These are phyloP conservation scores for Nanorana parkeri DNA, from an alignment of 2,113 vertebrate genomes.

Conservation along the genomic window DNA sequence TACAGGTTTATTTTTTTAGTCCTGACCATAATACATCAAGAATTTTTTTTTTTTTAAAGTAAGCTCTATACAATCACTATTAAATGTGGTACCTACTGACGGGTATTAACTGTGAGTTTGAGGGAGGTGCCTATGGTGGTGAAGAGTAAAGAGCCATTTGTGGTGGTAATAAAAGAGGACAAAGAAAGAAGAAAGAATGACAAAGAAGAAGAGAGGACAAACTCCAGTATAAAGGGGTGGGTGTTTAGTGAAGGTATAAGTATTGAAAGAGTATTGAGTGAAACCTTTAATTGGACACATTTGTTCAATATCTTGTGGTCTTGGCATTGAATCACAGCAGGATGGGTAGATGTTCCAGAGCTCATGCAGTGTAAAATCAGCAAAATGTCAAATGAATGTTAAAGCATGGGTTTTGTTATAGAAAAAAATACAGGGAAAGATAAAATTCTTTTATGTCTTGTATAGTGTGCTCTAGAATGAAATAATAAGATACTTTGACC, in stretches of 20 bases:
- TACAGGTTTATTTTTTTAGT: no score
- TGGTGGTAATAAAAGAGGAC: not conserved
- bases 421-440: conserved; percentile 34
- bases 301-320: conserved; percentile 49
- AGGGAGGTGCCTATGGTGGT: no score
- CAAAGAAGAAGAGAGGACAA: not conserved
- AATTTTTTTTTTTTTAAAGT: no score
- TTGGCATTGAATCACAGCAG: conserved; percentile 52
- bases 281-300: conserved; percentile 48
- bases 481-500: conserved; percentile 57
- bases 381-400: conserved; percentile 50
- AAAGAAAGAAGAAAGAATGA: no score
- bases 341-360: conserved; percentile 31
- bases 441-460: conserved; percentile 44
- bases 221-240: not conserved
- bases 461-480: conserved; percentile 43
- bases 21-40: no score
- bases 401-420: conserved; percentile 26
- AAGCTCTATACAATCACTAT: no score
- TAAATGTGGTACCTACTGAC: no score
- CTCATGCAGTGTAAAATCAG: conserved; percentile 52
- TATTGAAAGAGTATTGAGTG: conserved; percentile 49
- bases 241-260: not conserved
- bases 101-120: no score
- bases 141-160: no score